phyloP scores from a whole-genome alignment of 1,140 invertebrate genomes.

The Asbolus verrucosus region DNA sequence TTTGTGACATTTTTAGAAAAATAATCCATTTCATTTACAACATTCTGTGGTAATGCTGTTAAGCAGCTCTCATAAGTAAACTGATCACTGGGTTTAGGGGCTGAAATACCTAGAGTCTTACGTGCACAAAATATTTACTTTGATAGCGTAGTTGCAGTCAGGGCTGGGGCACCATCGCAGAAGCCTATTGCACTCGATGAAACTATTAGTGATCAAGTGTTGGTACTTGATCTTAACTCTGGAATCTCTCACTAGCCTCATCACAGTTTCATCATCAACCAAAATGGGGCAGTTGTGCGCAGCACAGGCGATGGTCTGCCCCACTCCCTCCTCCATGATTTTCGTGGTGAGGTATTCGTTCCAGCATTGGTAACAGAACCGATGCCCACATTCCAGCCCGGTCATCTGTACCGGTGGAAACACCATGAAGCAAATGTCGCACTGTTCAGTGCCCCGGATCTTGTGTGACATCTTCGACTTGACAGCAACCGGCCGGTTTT shows the following conservation, averaged over 20 bases:
- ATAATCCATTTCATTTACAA: no score
- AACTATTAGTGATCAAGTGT: constrained; percentile 81
- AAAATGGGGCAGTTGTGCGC: constrained; percentile 71
- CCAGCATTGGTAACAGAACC: constrained; percentile 78
- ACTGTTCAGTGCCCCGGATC: constrained; percentile 77
- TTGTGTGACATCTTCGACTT: constrained; percentile 59
- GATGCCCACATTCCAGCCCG: constrained; percentile 78
- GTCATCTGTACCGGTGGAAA: constrained; percentile 70
- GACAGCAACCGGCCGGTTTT: constrained; percentile 58
- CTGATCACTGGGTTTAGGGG: neutral
- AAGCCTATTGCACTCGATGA: constrained; percentile 80
- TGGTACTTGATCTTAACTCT: constrained; percentile 79
- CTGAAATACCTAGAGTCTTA: neutral
- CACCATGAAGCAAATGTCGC: constrained; percentile 90
- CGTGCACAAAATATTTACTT: no score
- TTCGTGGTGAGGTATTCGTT: constrained; percentile 78
- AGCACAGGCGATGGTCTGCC: constrained; percentile 77
- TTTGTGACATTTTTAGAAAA: no score
- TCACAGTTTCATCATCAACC: constrained; percentile 78
- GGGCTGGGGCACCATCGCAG: constrained; percentile 81
- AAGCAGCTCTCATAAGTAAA: no score
- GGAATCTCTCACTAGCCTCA: constrained; percentile 74
- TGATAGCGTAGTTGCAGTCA: constrained; percentile 78
- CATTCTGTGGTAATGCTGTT: no score
- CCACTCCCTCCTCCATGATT: constrained; percentile 78